Evolutionary conservation across 1,140 invertebrate species (phyloP), one percentile per base, ranked within the genome.

Genomic region (Adelges cooleyi): DNA sequence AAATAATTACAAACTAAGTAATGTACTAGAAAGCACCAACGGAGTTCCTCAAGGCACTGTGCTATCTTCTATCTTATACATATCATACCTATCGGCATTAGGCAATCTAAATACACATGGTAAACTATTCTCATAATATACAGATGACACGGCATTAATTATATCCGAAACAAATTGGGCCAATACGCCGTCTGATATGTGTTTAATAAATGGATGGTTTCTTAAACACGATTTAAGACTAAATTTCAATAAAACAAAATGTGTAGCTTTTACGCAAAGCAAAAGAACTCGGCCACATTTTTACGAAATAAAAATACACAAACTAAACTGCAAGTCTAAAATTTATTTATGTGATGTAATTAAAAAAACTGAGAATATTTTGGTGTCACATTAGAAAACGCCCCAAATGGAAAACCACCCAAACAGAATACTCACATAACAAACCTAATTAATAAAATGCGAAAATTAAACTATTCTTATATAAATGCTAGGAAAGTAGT

Each of bases 151-250:
- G 2, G 22, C 25, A n/a, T 27, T 51, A 17, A 22, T 51, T 9
- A 51, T 51, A 51, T 17, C 49, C 9, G 49, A 27, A 17, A 27
- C 25, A 1, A 27, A 27, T 27, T 27, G 49, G 49, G 25, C 25
- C 15, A 42, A 42, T n/a, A 17, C 40, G 17, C 13, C 13, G 17
- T 4, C 40, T 4, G 40, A 42, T 17, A 4, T 15, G 40, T 17
- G 17, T 17, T 42, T 42, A 13, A 42, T 42, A 42, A 42, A 42
- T 42, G 40, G 13, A 42, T 42, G 40, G 40, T 42, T 42, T 42
- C 40, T 42, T 42, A 42, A 29, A 51, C 49, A 51, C 20, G 29
- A 51, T 29, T 29, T n/a, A 51, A 51, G n/a, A 51, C 25, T 51
- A 29, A 51, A 51, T n/a, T 27, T n/a, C 25, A 51, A n/a, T n/a